Evolutionary conservation across 30 jellyfish, hydroid and myxozoan species (phyloP), one percentile per base, ranked within the genome.

Genomic region (Aurelia sp.): DNA sequence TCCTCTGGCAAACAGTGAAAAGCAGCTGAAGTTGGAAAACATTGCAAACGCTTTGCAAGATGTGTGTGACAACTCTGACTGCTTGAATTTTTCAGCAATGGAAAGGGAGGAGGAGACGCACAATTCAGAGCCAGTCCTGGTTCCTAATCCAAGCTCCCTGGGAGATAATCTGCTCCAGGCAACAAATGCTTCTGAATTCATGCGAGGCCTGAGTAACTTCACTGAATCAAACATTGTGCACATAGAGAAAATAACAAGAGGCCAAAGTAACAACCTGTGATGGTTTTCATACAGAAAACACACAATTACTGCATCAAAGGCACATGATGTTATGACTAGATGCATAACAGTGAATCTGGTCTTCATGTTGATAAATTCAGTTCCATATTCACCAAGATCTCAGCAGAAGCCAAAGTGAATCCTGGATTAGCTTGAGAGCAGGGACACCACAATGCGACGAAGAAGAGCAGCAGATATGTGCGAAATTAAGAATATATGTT

Each of bases 301-400:
- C 20, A 60, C 53, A 21, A 74, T 85, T 16, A 85, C 90, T 60
- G 73, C 94, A 31, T 74, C 91, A 52, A 85, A 73, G 44, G 70
- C 70, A 10, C 82, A 67, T 80, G 74, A 63, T 13, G 72, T 69
- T 8, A 74, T 22, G 58, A 51, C 70, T 19, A 58, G 67, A 58
- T 58, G 5, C 67, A 17, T 16, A 20, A 58, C 67, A 20, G 5
- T 58, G 67, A 58, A 58, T 58, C 67, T 58, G 67, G 67, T 1
- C 21, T 58, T 2, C 17, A 58, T 20, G 27, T 58, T 58, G 67
- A 58, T 20, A 11, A 11, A 58, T 40, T 70, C 33, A 38, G 5
- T 31, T 38, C 31, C 33, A 27, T 40, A 24, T 70, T 70, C 41
- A 66, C 66, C 44, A 66, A 40, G 22, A 20, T 58, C 47, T n/a